phyloP scores from a whole-genome alignment of 2,888 invertebrate species.

The Mythimna loreyi region DNA sequence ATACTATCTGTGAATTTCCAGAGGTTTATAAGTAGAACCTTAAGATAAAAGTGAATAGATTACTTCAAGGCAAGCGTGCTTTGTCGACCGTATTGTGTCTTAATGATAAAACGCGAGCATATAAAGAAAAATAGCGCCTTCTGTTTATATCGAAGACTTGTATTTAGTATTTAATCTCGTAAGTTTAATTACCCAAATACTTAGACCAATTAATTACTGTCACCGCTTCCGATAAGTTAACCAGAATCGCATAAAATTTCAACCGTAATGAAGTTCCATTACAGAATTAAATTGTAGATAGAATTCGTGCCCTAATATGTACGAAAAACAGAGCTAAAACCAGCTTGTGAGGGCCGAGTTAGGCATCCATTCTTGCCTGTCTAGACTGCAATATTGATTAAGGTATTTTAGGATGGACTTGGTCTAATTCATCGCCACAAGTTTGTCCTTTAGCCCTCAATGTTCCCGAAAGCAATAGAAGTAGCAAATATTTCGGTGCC shows the following conservation, averaged over 20 bases:
- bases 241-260: neutral
- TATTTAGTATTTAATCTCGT: neutral
- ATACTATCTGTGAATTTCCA: too few relatives aligned
- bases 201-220: slow-evolving; percentile 2
- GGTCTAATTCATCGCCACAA: neutral
- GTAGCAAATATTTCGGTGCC: too few relatives aligned
- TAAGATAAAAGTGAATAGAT: too few relatives aligned
- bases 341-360: neutral
- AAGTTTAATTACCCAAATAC: neutral
- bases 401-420: neutral
- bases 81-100: too few relatives aligned
- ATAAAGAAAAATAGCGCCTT: neutral
- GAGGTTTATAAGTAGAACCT: too few relatives aligned
- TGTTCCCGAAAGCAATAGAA: too few relatives aligned
- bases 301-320: neutral
- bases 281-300: neutral
- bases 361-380: slow-evolving; percentile 11
- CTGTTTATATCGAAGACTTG: neutral
- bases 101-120: too few relatives aligned
- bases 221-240: neutral
- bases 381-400: slow-evolving; percentile 31
- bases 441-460: neutral
- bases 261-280: neutral
- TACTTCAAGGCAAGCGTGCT: too few relatives aligned
- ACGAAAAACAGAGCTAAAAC: slow-evolving; percentile 2